These are phyloP conservation scores for Eupsittula cactorum DNA, from an alignment of 2,113 vertebrate genomes.

Conservation along the genomic window DNA sequence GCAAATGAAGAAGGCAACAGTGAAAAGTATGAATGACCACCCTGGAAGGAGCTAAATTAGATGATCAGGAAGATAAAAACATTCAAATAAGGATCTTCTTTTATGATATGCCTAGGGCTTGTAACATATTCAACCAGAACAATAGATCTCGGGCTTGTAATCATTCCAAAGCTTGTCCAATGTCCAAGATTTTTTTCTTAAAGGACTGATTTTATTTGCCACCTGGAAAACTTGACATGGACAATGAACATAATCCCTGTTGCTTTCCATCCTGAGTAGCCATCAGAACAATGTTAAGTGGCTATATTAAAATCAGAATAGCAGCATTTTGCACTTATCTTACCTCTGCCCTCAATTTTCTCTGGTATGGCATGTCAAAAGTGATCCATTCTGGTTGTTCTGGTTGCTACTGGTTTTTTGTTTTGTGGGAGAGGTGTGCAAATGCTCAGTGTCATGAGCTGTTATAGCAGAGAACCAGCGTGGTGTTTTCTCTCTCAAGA, in stretches of 20 bases:
- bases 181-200: not conserved
- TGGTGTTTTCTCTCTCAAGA: not conserved
- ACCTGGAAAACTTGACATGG: not conserved
- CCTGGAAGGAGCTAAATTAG: conserved; percentile 3
- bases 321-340: not conserved
- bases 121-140: not conserved
- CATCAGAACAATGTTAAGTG: not conserved
- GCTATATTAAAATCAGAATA: not conserved
- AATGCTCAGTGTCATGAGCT: not conserved
- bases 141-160: not conserved
- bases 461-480: not conserved
- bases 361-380: not conserved
- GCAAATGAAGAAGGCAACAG: not conserved
- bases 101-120: not conserved
- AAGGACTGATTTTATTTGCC: not conserved
- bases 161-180: not conserved
- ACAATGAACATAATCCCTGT: not conserved
- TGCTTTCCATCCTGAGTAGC: not conserved
- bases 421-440: not conserved
- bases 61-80: not conserved
- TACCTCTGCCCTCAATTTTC: not conserved
- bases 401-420: not conserved
- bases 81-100: not conserved
- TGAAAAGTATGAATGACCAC: conserved; percentile 1
- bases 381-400: not conserved